Evolutionary conservation across 2,797 vertebrate species (phyloP).

Genomic region (Hafferia zeledoni): DNA sequence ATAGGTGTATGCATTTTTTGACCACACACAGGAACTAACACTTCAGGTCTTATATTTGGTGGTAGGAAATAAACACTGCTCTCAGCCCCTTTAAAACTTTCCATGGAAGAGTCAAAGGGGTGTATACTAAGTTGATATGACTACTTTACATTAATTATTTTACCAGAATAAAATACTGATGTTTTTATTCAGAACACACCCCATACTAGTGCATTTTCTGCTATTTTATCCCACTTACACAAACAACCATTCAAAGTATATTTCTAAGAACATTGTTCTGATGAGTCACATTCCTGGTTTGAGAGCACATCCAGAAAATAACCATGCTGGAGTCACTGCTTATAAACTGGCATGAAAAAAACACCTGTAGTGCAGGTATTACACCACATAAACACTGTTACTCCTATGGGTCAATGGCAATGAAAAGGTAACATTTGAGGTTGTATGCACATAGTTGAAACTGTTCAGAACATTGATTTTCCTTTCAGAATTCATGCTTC

Average conservation of each 20-base stretch:
- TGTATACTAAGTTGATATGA: not conserved
- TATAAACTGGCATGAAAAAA: not conserved
- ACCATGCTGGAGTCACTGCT: not conserved
- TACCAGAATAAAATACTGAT: not conserved
- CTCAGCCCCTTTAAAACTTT: not conserved
- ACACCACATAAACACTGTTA: not conserved
- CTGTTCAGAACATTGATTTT: not conserved
- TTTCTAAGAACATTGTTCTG: not conserved
- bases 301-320: not conserved
- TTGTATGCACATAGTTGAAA: not conserved
- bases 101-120: not conserved
- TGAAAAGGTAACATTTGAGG: not conserved
- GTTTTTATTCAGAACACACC: not conserved
- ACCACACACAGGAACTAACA: not conserved
- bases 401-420: not conserved
- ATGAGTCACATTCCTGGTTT: not conserved
- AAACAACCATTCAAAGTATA: not conserved
- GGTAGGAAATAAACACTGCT: not conserved
- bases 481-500: not conserved
- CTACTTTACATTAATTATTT: not conserved
- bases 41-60: not conserved
- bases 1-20: not conserved
- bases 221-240: not conserved
- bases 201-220: conserved; percentile 13
- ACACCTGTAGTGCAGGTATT: not conserved